Evolutionary conservation across 2,888 invertebrate genomes (phyloP), one percentile per base, ranked within the genome.

Genomic region (Amblyjoppa fuscipennis): DNA sequence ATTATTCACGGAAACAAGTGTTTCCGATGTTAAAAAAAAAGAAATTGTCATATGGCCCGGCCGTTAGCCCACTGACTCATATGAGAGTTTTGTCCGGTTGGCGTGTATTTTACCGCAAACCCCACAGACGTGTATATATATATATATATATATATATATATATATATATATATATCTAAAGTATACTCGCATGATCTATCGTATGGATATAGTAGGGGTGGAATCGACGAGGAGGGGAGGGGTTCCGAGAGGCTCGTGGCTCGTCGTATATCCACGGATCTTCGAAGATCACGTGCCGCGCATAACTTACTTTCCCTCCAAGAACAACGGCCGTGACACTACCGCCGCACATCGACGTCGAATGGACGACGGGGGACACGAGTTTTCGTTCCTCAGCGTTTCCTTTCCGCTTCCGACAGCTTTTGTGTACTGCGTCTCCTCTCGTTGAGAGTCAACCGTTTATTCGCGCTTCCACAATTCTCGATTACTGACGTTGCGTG

Each of bases 241-340:
- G 7, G 34, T 34, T 41, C 41, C 41, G 11, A 2, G 70, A 66
- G 89, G 90, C 89, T 90, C 85, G 84, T 88, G 87, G 86, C 83
- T 71, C 79, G 84, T 79, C 84, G 86, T 84, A 84, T 87, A 89
- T 84, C 89, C 88, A 89, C 89, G 89, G 90, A 91, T 91, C 90
- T 91, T 89, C 88, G 90, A 89, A 89, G 91, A 92, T 93, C 92
- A 93, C 93, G 93, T 92, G 92, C 92, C 91, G 91, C 91, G 92
- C 92, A 92, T 93, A 93, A 92, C 91, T 93, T 92, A 91, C 91
- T 91, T 92, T 92, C 92, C 92, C 92, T 89, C 92, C 90, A 89
- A 77, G 41, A 68, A 80, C 41, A 11, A 41, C 34, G 34, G 34
- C 34, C 34, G 71, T 20, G 73, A 56, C 74, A 61, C 53, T 76